Base-by-base conservation (phyloP, 2,113 vertebrate genomes). In the Ginglymostoma cirratum region DNA sequence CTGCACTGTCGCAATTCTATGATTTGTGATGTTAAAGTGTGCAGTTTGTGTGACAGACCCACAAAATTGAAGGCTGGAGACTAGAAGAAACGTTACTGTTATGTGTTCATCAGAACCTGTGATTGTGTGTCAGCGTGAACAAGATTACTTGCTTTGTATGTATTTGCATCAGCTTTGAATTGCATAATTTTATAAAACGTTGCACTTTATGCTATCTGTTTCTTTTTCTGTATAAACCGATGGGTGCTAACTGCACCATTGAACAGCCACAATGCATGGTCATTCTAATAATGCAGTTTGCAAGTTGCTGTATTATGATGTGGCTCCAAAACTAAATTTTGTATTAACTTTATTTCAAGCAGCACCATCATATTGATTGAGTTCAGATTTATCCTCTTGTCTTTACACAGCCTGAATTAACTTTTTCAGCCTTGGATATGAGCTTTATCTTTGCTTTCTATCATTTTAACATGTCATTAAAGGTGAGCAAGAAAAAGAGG, bases 401-500 rank as follows among this genome's bases (percentile, higher is more conserved):
- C 19, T 42, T 12, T 67, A n/a, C 89, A 38, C 61, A 92, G 15
- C 55, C 55, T 21, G 30, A 19, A 92, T 65, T 38, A 5, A 14
- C 55, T 92, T 92, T 92, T 19, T 30, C 55, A 66, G 17, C 15
- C 7, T 93, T 93, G 17, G 61, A 67, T n/a, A 93, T 42, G 30
- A n/a, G 61, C 38, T 90, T 66, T 42, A 93, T 23, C 61, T 67
- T 93, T 92, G 87, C n/a, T 92, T 61, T 65, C 30, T n/a, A n/a
- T 65, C 30, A n/a, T 61, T 38, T 93, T 93, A 93, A 38, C 21
- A 66, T 38, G 61, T 38, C n/a, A 65, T 34, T 66, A 0, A n/a
- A 19, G 89, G n/a, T 93, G 89, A 66, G 89, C 66, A n/a, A 93
- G 89, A 93, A 66, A 93, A 66, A 93, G 17, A 93, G n/a, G 15